Base-by-base conservation (phyloP, 1,140 invertebrate genomes). In the Rhagoletis zephyria region DNA sequence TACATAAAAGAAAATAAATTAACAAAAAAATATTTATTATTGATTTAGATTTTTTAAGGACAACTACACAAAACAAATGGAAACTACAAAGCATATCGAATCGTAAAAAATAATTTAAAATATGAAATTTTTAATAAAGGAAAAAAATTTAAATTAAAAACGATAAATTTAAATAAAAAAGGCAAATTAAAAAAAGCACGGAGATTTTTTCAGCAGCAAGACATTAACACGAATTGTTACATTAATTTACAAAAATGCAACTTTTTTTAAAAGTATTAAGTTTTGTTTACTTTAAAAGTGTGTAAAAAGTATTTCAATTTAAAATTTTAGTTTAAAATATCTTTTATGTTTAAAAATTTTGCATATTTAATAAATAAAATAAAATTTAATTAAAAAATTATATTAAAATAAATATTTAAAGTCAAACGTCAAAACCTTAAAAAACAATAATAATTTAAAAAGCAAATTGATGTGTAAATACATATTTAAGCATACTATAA, bases 401-500 rank as follows among this genome's bases (percentile, higher is more conserved):
- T 30, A 30, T 30, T 30, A 30, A 30, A 30, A 67, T 42, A 67
- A 67, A 42, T 30, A 67, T 6, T 67, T 10, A 67, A 67, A 67
- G 7, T 67, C 4, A 64, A 64, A 7, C 5, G 30, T 5, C n/a
- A 10, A 74, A 16, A 74, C 10, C 30, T 30, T 30, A 30, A 30
- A 1, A 74, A 48, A 45, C 67, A 74, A 48, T 45, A 74, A 74
- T 48, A 74, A 65, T 42, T 40, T 45, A 81, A 51, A 16, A 87
- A 91, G 90, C 89, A 91, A 91, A 90, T 87, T 90, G 90, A 88
- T 63, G 45, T 85, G 48, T 91, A 91, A 91, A 90, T 90, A 85
- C 30, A 30, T 30, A 30, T 30, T 30, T 30, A 30, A 30, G 30
- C 30, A 30, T 30, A 30, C 30, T 30, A 30, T 30, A 30, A 30